Conservation (phyloP, 2,113 vertebrate species). For the Tangachromis dhanisi region DNA sequence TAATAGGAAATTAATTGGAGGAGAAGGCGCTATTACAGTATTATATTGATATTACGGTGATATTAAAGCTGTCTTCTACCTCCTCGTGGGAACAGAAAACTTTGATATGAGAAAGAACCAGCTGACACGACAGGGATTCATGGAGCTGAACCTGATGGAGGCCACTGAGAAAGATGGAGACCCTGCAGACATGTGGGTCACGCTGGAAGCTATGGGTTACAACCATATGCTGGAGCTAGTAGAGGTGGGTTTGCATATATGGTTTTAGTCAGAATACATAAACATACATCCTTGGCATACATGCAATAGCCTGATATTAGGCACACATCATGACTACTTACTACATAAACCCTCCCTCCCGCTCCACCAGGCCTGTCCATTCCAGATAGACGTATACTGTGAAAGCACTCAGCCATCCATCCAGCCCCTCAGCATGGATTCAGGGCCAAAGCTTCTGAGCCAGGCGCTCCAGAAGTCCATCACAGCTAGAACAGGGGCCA, state of each 20-base stretch:
- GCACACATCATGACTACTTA: not conserved
- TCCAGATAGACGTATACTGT: conserved; percentile 76
- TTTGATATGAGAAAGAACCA: conserved; percentile 92
- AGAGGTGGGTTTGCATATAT: conserved; percentile 66
- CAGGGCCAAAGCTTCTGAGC: conserved; percentile 75
- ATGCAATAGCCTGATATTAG: not conserved
- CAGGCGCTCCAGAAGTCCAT: conserved; percentile 80
- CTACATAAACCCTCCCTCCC: not conserved
- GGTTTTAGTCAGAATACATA: not conserved
- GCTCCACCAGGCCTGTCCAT: conserved; percentile 81
- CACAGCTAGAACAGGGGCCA: conserved; percentile 69
- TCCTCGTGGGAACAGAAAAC: conserved; percentile 59
- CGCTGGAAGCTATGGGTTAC: conserved; percentile 87
- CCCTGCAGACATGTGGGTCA: conserved; percentile 85
- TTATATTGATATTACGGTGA: not conserved
- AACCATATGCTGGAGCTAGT: conserved; percentile 82
- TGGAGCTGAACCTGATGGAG: conserved; percentile 94
- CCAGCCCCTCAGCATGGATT: conserved; percentile 73
- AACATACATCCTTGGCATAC: not conserved
- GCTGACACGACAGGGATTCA: conserved; percentile 86
- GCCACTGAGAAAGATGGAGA: conserved; percentile 84
- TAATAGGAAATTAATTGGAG: not conserved
- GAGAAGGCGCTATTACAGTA: rapidly evolving
- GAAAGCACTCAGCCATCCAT: conserved; percentile 76
- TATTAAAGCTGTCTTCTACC: not conserved